These are phyloP conservation scores for Barbus barbus DNA, from an alignment of 2,113 vertebrate genomes.

Conservation along the genomic window DNA sequence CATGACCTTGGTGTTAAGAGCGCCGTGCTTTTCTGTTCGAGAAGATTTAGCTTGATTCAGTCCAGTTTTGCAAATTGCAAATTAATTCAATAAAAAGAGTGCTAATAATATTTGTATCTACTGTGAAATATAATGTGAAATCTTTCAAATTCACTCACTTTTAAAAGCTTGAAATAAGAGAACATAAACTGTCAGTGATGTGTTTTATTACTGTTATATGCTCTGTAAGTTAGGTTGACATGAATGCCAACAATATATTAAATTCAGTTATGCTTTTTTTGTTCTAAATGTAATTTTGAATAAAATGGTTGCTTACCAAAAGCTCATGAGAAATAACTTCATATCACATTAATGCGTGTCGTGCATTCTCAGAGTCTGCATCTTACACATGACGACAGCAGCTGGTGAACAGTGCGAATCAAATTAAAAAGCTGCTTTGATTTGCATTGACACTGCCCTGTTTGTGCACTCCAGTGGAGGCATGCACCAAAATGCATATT, in stretches of 20 bases:
- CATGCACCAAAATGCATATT: neutral
- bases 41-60: no score
- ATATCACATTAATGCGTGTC: slow-evolving; percentile 9
- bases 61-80: no score
- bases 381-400: neutral
- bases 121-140: no score
- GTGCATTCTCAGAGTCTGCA: neutral
- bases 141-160: no score
- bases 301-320: neutral
- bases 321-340: neutral
- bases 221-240: neutral
- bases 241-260: neutral
- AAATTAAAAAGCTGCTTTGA: neutral
- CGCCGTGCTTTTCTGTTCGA: no score
- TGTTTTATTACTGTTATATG: neutral
- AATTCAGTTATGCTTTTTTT: no score
- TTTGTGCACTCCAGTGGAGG: neutral
- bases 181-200: neutral
- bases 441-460: neutral
- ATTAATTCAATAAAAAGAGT: no score
- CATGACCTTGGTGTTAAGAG: no score
- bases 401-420: neutral
- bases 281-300: slow-evolving; percentile 7
- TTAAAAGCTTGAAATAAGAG: neutral
- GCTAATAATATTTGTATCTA: no score